Evolutionary conservation across 2,888 invertebrate genomes (phyloP).

Genomic region (Euzetes globulus): DNA sequence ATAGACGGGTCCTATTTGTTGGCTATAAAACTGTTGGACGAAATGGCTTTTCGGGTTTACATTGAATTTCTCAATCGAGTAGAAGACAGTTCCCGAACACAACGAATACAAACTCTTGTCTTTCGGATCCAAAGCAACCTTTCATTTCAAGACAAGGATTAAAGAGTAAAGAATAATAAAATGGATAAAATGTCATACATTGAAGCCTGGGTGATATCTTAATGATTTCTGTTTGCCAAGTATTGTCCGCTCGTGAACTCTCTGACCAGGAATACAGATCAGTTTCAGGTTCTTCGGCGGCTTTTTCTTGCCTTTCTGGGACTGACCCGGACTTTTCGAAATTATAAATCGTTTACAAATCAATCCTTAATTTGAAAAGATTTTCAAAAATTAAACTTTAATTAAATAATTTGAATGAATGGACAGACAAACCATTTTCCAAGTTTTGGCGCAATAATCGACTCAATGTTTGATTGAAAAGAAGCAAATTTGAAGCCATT

Average conservation of each 20-base stretch:
- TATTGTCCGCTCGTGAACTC: conserved; percentile 33
- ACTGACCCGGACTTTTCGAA: conserved; percentile 22
- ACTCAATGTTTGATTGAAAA: neutral
- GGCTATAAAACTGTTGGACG: conserved; percentile 32
- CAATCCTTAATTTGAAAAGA: neutral
- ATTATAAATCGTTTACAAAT: neutral
- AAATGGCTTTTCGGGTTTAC: conserved; percentile 25
- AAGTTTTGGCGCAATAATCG: neutral
- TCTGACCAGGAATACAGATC: conserved; percentile 19
- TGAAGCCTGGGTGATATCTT: conserved; percentile 36
- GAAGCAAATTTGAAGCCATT: neutral
- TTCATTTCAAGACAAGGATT: neutral
- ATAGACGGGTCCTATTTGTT: conserved; percentile 25
- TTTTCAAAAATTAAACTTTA: too few species aligned
- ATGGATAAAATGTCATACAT: conserved; percentile 13
- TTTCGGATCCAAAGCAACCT: conserved; percentile 35
- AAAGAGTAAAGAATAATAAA: neutral
- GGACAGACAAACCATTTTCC: too few species aligned
- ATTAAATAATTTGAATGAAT: too few species aligned
- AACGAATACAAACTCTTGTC: conserved; percentile 36
- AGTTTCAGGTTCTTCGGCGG: neutral
- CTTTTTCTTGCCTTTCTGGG: conserved; percentile 20
- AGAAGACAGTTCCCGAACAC: conserved; percentile 32
- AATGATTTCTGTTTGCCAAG: conserved; percentile 30
- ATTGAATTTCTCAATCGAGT: conserved; percentile 36